These are phyloP conservation scores for Caenorhabditis zanzibari DNA, from an alignment of 2,888 invertebrate genomes.

Conservation along the genomic window DNA sequence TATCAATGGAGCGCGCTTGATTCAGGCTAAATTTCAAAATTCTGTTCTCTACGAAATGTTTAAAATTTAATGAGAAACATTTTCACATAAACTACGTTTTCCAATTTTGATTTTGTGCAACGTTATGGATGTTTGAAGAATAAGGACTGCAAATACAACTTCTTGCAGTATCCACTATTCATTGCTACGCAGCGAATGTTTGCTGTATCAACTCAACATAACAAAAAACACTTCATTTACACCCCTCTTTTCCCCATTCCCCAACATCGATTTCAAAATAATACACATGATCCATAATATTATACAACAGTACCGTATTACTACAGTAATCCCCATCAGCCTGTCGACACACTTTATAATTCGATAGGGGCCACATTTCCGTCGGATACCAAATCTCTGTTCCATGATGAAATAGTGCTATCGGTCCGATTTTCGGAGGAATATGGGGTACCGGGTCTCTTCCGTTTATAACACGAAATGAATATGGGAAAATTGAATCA, in stretches of 20 bases:
- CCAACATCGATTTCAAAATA: constrained; percentile 50
- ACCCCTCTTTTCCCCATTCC: constrained; percentile 26
- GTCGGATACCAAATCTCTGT: constrained; percentile 65
- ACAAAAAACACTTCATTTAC: no score
- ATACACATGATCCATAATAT: constrained; percentile 47
- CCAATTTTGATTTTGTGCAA: no score
- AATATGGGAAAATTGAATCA: constrained; percentile 66
- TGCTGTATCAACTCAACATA: no score
- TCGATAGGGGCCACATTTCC: constrained; percentile 51
- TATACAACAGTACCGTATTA: constrained; percentile 40
- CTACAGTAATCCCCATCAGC: constrained; percentile 51
- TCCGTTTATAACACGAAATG: constrained; percentile 69
- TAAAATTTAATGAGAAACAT: no score
- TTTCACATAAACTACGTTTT: no score
- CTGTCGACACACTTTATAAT: constrained; percentile 28
- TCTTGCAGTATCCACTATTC: no score
- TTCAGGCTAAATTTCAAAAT: no score
- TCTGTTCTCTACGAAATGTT: no score
- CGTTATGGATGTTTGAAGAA: no score
- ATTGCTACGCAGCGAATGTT: no score
- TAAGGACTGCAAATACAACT: no score
- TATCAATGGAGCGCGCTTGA: no score
- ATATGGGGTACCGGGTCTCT: constrained; percentile 70
- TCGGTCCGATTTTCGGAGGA: constrained; percentile 63
- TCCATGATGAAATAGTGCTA: constrained; percentile 68